Conservation (phyloP, 2,113 vertebrate species). For the Ceyx margarethae region DNA sequence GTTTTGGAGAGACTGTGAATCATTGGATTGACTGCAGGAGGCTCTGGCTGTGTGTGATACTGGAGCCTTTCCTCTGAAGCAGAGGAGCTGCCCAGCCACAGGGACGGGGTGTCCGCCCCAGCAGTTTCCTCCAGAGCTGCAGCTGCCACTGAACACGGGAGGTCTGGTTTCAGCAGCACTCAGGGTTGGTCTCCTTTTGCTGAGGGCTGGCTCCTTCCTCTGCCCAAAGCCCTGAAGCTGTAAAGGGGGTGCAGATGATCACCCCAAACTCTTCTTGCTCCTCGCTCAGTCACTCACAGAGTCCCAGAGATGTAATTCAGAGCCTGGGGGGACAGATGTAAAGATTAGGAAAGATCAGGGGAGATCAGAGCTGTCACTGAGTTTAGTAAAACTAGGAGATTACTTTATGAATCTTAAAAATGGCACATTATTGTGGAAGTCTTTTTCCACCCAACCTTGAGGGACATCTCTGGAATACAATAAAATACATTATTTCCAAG, state of each 20-base stretch:
- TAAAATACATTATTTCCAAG: neutral
- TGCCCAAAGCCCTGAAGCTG: neutral
- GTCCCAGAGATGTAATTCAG: neutral
- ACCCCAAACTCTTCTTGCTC: neutral
- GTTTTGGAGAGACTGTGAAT: neutral
- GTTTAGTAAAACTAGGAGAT: neutral
- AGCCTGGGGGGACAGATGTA: neutral
- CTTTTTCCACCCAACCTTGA: neutral
- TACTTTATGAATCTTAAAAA: neutral
- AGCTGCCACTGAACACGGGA: neutral
- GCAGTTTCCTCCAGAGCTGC: constrained; percentile 48
- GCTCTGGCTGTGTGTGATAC: neutral
- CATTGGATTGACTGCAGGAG: neutral
- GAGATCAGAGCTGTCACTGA: neutral
- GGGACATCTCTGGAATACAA: neutral
- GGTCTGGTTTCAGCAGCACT: constrained; percentile 42
- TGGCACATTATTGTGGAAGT: neutral
- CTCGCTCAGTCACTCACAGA: neutral
- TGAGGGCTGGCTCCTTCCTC: neutral
- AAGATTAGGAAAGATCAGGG: neutral
- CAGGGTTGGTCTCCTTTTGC: neutral
- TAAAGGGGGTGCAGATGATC: neutral
- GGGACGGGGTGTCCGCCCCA: neutral
- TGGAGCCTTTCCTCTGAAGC: constrained; percentile 21
- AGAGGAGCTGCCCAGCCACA: neutral